These are phyloP conservation scores for Neotoma lepida DNA, from an alignment of 2,113 vertebrate genomes.

Conservation along the genomic window DNA sequence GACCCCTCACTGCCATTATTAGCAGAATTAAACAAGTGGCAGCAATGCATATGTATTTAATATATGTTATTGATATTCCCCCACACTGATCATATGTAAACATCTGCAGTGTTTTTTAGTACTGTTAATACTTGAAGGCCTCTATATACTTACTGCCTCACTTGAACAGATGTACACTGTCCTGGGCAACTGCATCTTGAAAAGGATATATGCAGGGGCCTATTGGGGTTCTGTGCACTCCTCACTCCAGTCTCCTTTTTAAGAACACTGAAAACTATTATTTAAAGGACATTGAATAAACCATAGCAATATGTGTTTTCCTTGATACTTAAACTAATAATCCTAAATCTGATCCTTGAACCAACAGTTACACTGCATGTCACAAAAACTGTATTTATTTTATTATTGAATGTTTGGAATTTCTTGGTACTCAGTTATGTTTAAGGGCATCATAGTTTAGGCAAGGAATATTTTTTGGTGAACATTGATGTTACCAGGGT, in stretches of 20 bases:
- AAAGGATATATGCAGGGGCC: neutral
- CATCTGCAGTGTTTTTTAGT: neutral
- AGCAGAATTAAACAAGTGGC: neutral
- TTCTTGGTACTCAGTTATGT: neutral
- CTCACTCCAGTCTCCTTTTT: neutral
- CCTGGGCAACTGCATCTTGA: neutral
- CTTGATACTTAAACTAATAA: neutral
- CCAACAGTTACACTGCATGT: neutral
- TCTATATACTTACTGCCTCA: rapidly evolving
- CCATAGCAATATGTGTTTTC: neutral
- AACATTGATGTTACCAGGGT: neutral
- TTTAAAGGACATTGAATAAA: neutral
- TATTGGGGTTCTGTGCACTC: neutral
- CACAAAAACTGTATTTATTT: neutral
- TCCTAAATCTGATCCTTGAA: neutral
- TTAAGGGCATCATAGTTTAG: neutral
- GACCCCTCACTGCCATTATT: neutral
- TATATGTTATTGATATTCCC: neutral
- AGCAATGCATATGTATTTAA: neutral
- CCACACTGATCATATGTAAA: no score
- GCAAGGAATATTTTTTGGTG: neutral
- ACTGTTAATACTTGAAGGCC: neutral
- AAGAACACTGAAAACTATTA: neutral
- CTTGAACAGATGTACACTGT: neutral
- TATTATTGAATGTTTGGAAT: neutral